Evolutionary conservation across 2,797 vertebrate genomes (phyloP), one percentile per base, ranked within the genome.

Genomic region (Harpagifer antarcticus): DNA sequence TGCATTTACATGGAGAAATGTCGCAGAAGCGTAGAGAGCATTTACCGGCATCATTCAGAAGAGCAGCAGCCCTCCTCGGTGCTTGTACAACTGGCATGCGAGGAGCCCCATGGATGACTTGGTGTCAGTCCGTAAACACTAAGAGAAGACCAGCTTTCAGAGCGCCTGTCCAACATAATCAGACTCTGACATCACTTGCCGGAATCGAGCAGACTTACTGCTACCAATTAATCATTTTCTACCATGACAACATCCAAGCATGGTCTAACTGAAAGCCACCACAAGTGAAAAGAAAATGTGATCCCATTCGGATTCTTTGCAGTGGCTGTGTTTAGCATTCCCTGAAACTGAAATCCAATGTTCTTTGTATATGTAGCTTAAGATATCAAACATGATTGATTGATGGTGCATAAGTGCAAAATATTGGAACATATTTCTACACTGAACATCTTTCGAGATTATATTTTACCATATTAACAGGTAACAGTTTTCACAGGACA

Each of bases 121-220:
- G 65, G 57, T 83, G 75, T 85, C 76, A 14, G 73, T 83, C 75
- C 62, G 55, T 66, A 80, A 89, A 82, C 82, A 74, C 31, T 70
- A 19, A 69, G 64, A 64, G 52, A 75, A 71, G 77, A 78, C 62
- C 14, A 57, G 74, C 76, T 50, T 72, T 85, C 82, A 52, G 78
- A 83, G 73, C 3, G 12, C 57, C 77, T 50, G 0, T 91, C 88
- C 86, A 91, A 85, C 85, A 93, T 91, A 88, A 92, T 89, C 88
- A 83, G 79, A 88, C 88, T 79, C 59, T 93, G 87, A 93, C 88
- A 89, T 92, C 90, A 91, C 82, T 89, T 88, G 70, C 87, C 70
- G 74, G 88, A 91, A 86, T 86, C 15, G 15, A 78, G 78, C 67
- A n/a, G 55, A 68, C 68, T 84, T 77, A 47, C 79, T 78, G 74